These are phyloP conservation scores for Lepidochrysops patricia DNA, from an alignment of 2,888 invertebrate genomes.

Conservation along the genomic window DNA sequence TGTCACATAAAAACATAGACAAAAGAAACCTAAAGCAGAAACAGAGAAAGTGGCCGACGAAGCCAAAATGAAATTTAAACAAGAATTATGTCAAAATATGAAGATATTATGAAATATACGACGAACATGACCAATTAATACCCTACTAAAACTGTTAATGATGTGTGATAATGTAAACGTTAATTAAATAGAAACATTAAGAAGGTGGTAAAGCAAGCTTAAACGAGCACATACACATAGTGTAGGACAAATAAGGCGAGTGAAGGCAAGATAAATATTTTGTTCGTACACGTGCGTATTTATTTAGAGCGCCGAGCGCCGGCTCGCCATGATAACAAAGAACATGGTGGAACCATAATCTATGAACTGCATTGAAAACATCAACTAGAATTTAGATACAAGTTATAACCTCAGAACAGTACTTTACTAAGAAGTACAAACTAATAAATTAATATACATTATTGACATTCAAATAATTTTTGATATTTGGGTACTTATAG, in stretches of 20 bases:
- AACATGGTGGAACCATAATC: not conserved
- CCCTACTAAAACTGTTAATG: not conserved
- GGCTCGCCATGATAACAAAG: slow-evolving; percentile 31
- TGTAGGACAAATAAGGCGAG: slow-evolving; percentile 30
- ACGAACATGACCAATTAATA: no score
- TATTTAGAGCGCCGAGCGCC: slow-evolving; percentile 38
- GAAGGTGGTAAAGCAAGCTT: not conserved
- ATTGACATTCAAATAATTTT: no score
- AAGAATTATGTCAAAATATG: no score
- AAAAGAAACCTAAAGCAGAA: slow-evolving; percentile 5
- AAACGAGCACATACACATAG: slow-evolving; percentile 4
- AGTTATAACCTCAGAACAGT: no score
- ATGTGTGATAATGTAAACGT: not conserved
- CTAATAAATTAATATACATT: no score
- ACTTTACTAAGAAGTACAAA: no score
- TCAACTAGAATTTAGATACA: no score
- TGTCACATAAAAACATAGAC: slow-evolving; percentile 4
- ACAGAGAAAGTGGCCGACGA: not conserved
- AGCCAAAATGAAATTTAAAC: not conserved
- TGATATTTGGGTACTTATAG: not conserved
- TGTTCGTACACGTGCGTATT: slow-evolving; percentile 53
- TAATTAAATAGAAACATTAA: not conserved
- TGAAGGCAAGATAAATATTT: slow-evolving; percentile 46
- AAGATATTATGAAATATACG: no score
- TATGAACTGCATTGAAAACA: not conserved